Conservation (phyloP, 2,888 invertebrate species). For the Hirtodrosophila histrioides region DNA sequence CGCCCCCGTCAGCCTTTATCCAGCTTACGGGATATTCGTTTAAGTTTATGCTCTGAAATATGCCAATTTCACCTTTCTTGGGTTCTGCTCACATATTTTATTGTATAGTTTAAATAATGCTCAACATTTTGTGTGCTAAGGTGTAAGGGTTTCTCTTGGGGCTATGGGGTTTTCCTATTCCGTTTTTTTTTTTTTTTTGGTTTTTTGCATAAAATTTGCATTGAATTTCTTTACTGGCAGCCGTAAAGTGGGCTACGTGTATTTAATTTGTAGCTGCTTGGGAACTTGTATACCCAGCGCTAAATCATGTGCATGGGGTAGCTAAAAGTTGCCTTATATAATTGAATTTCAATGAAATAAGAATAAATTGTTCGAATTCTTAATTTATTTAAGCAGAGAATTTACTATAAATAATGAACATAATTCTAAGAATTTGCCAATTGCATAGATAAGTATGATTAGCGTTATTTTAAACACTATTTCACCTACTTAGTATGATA, state of each 20-base stretch:
- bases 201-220: conserved; percentile 54
- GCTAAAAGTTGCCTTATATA: no score
- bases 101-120: conserved; percentile 49
- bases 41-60: conserved; percentile 28
- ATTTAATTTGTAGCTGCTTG: conserved; percentile 53
- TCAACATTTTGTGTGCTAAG: conserved; percentile 14
- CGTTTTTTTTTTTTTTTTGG: conserved; percentile 1
- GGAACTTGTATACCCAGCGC: conserved; percentile 15
- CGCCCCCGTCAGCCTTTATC: neutral
- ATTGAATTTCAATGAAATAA: no score
- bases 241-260: conserved; percentile 59
- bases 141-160: conserved; percentile 26
- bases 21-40: conserved; percentile 26
- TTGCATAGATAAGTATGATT: no score
- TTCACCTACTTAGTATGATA: no score
- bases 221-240: conserved; percentile 49
- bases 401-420: no score
- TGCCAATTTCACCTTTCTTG: conserved; percentile 31
- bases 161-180: conserved; percentile 13
- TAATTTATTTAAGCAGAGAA: no score
- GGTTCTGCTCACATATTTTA: conserved; percentile 24
- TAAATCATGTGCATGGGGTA: neutral
- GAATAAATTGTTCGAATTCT: no score
- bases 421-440: no score
- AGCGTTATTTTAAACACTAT: no score